Percentiles rank a stretch among this genome's conserved stretches.
These are phyloP conservation scores for Orthosia incerta DNA, from an alignment of 2,888 invertebrate species.

Conservation along the genomic window DNA sequence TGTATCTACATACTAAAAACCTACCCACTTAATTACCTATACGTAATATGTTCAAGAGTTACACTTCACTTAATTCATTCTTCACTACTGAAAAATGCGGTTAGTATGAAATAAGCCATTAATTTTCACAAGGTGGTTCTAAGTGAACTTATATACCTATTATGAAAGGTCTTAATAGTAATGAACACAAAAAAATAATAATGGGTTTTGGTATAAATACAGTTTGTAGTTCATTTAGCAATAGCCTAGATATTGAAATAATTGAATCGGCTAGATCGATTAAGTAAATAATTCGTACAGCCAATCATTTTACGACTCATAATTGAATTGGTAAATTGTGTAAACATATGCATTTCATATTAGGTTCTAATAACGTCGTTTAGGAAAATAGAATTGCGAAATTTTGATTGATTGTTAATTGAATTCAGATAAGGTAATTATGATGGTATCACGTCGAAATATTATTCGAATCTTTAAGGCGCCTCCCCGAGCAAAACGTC, in stretches of 20 bases:
- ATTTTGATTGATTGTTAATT: constrained; percentile 4
- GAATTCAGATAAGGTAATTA: neutral
- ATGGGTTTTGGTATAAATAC: too few species aligned
- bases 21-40: too few species aligned
- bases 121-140: neutral
- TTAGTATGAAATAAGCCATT: too few species aligned
- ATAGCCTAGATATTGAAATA: neutral
- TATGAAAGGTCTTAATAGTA: neutral
- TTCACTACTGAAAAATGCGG: too few species aligned
- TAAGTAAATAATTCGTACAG: neutral
- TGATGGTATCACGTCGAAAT: too few species aligned
- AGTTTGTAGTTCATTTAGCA: neutral
- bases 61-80: too few species aligned
- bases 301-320: constrained; percentile 6
- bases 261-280: constrained; percentile 2
- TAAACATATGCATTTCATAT: constrained; percentile 40
- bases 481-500: too few species aligned
- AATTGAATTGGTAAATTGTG: constrained; percentile 30
- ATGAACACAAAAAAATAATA: neutral
- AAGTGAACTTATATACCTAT: neutral
- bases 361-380: constrained; percentile 6
- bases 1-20: too few species aligned
- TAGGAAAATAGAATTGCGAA: neutral
- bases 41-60: too few species aligned
- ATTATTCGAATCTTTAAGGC: too few species aligned